Conservation (phyloP, 2,888 invertebrate genomes). For the Acleris cristana region DNA sequence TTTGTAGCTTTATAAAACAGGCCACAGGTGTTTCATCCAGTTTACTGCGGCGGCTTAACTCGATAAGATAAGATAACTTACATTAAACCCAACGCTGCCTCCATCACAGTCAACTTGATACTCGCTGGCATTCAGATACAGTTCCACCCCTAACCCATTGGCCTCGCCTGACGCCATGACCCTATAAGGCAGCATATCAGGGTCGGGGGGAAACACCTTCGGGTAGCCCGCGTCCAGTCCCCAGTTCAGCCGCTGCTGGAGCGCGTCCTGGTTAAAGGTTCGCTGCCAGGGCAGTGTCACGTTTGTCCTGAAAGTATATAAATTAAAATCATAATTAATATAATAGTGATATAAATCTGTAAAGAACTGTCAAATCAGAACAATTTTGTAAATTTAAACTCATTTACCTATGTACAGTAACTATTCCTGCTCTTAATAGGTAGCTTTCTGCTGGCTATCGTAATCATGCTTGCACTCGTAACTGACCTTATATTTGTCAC, state of each 20-base stretch:
- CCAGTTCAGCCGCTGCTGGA: conserved; percentile 59
- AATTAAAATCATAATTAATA: too few species aligned
- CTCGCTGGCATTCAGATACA: conserved; percentile 72
- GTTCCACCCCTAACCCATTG: conserved; percentile 71
- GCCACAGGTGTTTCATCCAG: too few species aligned
- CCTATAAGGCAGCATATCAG: conserved; percentile 60
- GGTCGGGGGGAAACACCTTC: conserved; percentile 64
- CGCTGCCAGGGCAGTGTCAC: conserved; percentile 66
- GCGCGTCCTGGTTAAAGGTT: conserved; percentile 53
- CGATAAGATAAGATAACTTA: conserved; percentile 46
- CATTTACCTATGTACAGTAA: too few species aligned
- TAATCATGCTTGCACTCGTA: too few species aligned
- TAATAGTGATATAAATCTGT: too few species aligned
- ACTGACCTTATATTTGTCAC: too few species aligned
- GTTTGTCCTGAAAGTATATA: conserved; percentile 59
- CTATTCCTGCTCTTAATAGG: too few species aligned
- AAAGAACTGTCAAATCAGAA: too few species aligned
- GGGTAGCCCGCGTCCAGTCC: conserved; percentile 70
- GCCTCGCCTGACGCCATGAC: conserved; percentile 73
- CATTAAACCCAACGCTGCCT: conserved; percentile 73
- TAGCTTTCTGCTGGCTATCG: too few species aligned
- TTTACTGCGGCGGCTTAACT: too few species aligned
- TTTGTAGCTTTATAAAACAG: too few species aligned
- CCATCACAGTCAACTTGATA: conserved; percentile 75
- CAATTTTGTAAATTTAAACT: too few species aligned